phyloP scores from a whole-genome alignment of 1,140 invertebrate genomes.

The Eufriesea mexicana region DNA sequence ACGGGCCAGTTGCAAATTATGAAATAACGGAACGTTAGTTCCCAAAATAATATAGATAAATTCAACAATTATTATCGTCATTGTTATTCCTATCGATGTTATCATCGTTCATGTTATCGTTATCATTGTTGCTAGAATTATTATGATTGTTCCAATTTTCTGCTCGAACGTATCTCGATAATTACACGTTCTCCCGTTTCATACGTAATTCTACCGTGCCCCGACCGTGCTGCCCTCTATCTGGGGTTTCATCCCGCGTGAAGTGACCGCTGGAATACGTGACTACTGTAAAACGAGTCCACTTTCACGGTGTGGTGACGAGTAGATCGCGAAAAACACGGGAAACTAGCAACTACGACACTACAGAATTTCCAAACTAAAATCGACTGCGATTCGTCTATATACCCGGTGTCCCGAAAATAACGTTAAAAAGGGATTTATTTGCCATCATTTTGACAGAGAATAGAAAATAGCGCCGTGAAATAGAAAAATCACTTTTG shows the following conservation, averaged over 20 bases:
- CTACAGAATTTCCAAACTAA: background rate
- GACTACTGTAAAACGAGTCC: slow-evolving; percentile 27
- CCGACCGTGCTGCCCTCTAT: background rate
- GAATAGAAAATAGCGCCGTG: too few species aligned
- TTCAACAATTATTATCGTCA: background rate
- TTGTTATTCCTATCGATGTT: background rate
- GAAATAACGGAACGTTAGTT: background rate
- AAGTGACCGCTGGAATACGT: background rate
- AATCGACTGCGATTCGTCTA: too few species aligned
- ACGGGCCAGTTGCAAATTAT: too few species aligned
- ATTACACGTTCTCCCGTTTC: background rate
- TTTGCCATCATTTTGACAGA: too few species aligned
- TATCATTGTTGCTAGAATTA: background rate
- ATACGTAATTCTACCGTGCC: too few species aligned
- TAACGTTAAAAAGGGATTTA: too few species aligned
- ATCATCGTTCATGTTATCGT: background rate
- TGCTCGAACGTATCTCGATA: background rate
- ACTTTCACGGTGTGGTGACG: background rate
- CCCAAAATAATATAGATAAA: background rate
- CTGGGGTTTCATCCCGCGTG: background rate
- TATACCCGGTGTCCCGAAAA: too few species aligned
- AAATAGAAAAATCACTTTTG: too few species aligned
- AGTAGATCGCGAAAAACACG: background rate
- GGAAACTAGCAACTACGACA: background rate
- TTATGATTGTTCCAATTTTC: background rate